Conservation (phyloP, 2,797 vertebrate genomes). For the Pseudochromis fuscus region DNA sequence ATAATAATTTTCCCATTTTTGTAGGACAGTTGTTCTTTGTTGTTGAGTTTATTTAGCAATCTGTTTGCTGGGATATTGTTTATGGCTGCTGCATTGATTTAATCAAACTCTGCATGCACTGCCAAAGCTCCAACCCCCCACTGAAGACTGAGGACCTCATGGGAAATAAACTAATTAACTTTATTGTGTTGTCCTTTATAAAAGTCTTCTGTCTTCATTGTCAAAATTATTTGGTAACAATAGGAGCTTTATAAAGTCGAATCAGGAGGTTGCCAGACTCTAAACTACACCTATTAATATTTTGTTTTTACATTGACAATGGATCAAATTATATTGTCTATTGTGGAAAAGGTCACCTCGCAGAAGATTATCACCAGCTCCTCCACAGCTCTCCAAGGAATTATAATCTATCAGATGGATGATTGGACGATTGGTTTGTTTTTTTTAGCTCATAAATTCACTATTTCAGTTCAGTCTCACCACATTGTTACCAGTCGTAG, state of each 20-base stretch:
- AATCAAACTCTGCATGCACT: slow-evolving; percentile 30
- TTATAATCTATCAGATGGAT: not conserved
- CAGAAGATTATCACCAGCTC: slow-evolving; percentile 3
- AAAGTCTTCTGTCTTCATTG: slow-evolving; percentile 33
- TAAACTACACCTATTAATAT: not conserved
- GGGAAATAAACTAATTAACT: slow-evolving; percentile 36
- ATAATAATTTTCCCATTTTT: slow-evolving; percentile 17
- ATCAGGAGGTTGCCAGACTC: not conserved
- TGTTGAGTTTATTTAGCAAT: slow-evolving; percentile 28
- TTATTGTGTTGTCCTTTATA: slow-evolving; percentile 46
- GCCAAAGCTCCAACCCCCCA: slow-evolving; percentile 23
- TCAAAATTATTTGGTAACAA: not conserved
- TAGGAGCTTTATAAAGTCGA: not conserved
- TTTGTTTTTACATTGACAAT: not conserved
- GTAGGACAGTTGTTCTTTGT: slow-evolving; percentile 15
- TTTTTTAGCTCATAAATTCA: not conserved
- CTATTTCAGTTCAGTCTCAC: not conserved
- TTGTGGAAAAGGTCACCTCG: not conserved
- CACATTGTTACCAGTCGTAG: not conserved
- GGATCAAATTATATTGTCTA: not conserved
- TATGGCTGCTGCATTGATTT: slow-evolving; percentile 35
- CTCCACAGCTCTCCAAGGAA: not conserved
- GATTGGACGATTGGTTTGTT: not conserved
- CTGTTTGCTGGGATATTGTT: slow-evolving; percentile 3
- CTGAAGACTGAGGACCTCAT: slow-evolving; percentile 32